A percentile compares a stretch with the other conserved stretches of the same genome.
These are phyloP conservation scores for Coranthus polyacanthus DNA, from an alignment of 2,797 vertebrate species.

Conservation along the genomic window DNA sequence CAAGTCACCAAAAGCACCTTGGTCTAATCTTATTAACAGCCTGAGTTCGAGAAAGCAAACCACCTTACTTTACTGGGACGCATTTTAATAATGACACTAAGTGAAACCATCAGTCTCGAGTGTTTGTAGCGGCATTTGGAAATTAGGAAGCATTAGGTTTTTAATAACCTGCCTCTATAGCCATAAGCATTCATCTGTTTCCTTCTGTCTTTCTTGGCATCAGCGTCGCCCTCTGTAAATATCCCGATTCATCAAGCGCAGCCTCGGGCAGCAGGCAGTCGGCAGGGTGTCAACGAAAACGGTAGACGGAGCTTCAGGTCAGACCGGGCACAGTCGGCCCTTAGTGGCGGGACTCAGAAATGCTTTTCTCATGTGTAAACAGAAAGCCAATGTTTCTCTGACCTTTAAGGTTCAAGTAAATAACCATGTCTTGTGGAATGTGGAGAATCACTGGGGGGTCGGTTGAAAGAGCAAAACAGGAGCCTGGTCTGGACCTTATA, in stretches of 20 bases:
- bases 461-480: constrained; percentile 13
- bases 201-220: constrained; percentile 1
- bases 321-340: constrained; percentile 19
- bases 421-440: constrained; percentile 28
- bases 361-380: constrained; percentile 16
- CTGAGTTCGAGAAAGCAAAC: too few species aligned
- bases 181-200: not conserved
- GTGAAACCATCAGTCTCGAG: not conserved
- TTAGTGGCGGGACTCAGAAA: constrained; percentile 12
- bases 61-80: not conserved
- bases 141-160: not conserved
- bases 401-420: constrained; percentile 18
- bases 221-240: constrained; percentile 16
- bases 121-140: constrained; percentile 2
- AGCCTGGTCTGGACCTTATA: too few species aligned
- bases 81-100: not conserved
- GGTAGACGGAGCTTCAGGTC: not conserved
- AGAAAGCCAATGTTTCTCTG: constrained; percentile 9
- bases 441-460: constrained; percentile 15
- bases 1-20: too few species aligned
- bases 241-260: constrained; percentile 28
- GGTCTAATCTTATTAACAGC: too few species aligned
- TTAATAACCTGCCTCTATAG: not conserved
- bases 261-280: too few species aligned
- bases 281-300: constrained; percentile 42